Evolutionary conservation across 2,888 invertebrate species (phyloP).

Genomic region (Drosophila buzzatii): DNA sequence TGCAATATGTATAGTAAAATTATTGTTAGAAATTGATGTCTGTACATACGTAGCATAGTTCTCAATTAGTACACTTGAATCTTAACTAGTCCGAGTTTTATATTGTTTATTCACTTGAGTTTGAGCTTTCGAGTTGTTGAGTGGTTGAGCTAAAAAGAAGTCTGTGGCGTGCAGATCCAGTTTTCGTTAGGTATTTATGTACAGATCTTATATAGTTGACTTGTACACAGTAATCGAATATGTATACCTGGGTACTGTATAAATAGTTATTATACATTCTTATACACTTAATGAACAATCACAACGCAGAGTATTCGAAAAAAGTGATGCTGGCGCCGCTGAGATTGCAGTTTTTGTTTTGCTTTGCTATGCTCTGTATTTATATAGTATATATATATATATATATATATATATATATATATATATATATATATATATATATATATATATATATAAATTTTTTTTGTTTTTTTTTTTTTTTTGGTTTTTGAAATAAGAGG

Average conservation of each 20-base stretch:
- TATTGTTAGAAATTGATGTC: constrained; percentile 49
- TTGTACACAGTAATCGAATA: constrained; percentile 21
- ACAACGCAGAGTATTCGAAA: constrained; percentile 84
- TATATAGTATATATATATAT: not conserved
- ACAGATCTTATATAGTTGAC: constrained; percentile 41
- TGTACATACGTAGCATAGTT: constrained; percentile 24
- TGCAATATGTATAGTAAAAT: constrained; percentile 38
- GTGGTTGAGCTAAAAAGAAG: constrained; percentile 54
- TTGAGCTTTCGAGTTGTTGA: constrained; percentile 51
- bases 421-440: too few relatives aligned
- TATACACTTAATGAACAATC: constrained; percentile 84
- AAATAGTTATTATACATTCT: constrained; percentile 55
- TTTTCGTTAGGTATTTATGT: constrained; percentile 37
- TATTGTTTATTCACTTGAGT: constrained; percentile 63
- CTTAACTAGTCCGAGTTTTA: constrained; percentile 42
- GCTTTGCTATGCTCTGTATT: not conserved
- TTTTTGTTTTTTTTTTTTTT: not conserved
- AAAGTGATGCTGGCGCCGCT: constrained; percentile 72
- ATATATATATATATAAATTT: not conserved
- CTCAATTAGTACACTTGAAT: constrained; percentile 18
- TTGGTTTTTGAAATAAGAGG: constrained; percentile 27
- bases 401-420: too few relatives aligned
- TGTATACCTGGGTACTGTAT: constrained; percentile 35
- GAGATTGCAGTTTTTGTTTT: constrained; percentile 47
- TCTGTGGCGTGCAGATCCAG: constrained; percentile 38